Conservation (phyloP, 2,888 invertebrate genomes). For the Pycnomerus fuliginosus region DNA sequence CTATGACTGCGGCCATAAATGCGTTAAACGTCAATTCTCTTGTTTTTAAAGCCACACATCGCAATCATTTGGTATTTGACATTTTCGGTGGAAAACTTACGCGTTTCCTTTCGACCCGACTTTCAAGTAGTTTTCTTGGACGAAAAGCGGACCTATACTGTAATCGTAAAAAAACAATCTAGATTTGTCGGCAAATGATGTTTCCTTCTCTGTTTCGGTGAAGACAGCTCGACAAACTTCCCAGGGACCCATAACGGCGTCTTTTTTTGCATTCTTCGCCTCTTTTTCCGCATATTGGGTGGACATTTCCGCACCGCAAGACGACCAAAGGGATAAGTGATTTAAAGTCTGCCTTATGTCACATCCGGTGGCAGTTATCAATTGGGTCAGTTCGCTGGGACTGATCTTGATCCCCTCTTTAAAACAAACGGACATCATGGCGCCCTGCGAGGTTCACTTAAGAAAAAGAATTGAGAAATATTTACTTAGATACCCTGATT, state of each 20-base stretch:
- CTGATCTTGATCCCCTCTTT: slow-evolving; percentile 85
- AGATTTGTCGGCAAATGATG: slow-evolving; percentile 80
- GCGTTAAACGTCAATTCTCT: too few relatives aligned
- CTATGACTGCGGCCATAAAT: too few relatives aligned
- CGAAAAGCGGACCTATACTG: slow-evolving; percentile 92
- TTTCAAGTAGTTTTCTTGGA: slow-evolving; percentile 93
- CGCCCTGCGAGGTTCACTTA: slow-evolving; percentile 60
- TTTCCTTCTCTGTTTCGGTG: slow-evolving; percentile 72
- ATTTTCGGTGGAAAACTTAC: slow-evolving; percentile 58
- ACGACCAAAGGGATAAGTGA: slow-evolving; percentile 79
- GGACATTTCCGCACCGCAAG: slow-evolving; percentile 53
- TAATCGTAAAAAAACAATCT: slow-evolving; percentile 98
- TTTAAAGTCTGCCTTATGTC: slow-evolving; percentile 94
- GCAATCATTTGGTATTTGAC: too few relatives aligned
- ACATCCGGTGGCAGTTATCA: slow-evolving; percentile 85
- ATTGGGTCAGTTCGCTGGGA: slow-evolving; percentile 73
- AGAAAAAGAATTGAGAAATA: neutral
- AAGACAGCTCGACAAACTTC: slow-evolving; percentile 91
- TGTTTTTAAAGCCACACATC: too few relatives aligned
- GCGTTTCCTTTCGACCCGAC: slow-evolving; percentile 75
- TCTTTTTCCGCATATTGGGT: slow-evolving; percentile 61
- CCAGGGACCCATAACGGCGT: slow-evolving; percentile 89
- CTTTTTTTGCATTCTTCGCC: slow-evolving; percentile 69
- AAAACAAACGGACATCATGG: slow-evolving; percentile 88
- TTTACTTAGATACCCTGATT: slow-evolving; percentile 71